Evolutionary conservation across 2,797 vertebrate species (phyloP), one percentile per base, ranked within the genome.

Genomic region (Tangara arthus): DNA sequence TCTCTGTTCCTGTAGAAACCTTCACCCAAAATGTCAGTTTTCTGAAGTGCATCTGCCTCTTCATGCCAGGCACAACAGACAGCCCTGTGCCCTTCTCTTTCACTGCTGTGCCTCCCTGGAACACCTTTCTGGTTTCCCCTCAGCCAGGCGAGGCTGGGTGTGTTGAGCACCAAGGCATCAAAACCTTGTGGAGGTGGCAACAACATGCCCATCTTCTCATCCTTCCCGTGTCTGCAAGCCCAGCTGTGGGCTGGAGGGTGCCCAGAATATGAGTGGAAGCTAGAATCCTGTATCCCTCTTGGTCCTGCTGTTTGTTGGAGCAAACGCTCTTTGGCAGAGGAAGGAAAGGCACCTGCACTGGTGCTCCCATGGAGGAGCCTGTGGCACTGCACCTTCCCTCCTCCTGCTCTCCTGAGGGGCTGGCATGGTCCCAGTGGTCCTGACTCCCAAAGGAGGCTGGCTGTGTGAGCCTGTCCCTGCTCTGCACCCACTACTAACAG

Each of bases 81-180:
- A 2, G n/a, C n/a, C 12, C 3, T 0, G 0, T 39, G 30, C 41
- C 53, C 1, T 1, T 23, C 19, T 28, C 46, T 65, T 46, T 37
- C 44, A 6, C 50, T 55, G 11, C 61, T 44, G 53, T 0, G 0
- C 15, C 17, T 85, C 50, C 52, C 30, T 52, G 37, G 57, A 71
- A 65, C 49, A 46, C 50, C 32, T 56, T 32, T 46, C 53, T 27
- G 8, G 28, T 41, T 68, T 76, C 32, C 41, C 12, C 26, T 26
- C 44, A 66, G 30, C 52, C 7, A 10, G 24, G 18, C 3, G 2
- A 79, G 23, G 12, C 47, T 55, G n/a, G 21, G 1, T 7, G 0
- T 12, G 2, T 9, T 55, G 44, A 68, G 53, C 37, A 64, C 21
- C 9, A n/a, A 75, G 32, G 24, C 7, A 22, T 18, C 0, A 0